These are phyloP conservation scores for Rhynchotus rufescens DNA, from an alignment of 2,797 vertebrate genomes.

Conservation along the genomic window DNA sequence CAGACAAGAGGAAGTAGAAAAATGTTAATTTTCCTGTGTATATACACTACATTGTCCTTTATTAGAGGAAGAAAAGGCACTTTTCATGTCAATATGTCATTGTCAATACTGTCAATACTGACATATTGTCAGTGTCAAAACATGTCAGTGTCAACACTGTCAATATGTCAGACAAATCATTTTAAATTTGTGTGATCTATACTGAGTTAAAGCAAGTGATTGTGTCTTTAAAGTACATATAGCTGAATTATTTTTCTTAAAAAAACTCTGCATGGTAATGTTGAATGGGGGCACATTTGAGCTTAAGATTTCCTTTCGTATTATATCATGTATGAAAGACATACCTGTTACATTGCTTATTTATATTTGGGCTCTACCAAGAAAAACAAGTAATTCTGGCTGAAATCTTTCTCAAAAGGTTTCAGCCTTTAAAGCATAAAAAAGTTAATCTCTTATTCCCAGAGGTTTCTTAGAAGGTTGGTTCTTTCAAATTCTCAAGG, in stretches of 20 bases:
- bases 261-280: too few species aligned
- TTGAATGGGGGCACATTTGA: neutral
- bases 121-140: too few species aligned
- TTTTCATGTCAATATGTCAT: neutral
- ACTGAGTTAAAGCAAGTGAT: neutral
- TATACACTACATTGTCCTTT: rapidly evolving
- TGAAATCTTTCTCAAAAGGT: neutral
- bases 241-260: neutral
- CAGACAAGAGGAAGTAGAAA: neutral
- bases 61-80: neutral
- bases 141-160: too few species aligned
- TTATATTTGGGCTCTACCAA: neutral
- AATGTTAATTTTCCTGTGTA: neutral
- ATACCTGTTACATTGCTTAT: neutral
- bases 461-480: neutral
- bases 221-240: neutral
- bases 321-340: neutral
- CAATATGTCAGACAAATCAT: neutral
- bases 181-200: neutral
- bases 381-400: neutral
- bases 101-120: too few species aligned
- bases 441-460: rapidly evolving
- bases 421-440: neutral
- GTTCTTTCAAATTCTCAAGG: neutral
- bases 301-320: neutral